A percentile compares a stretch with the other conserved stretches of the same genome.
phyloP scores from a whole-genome alignment of 2,888 invertebrate species.

The Papilio protenor region DNA sequence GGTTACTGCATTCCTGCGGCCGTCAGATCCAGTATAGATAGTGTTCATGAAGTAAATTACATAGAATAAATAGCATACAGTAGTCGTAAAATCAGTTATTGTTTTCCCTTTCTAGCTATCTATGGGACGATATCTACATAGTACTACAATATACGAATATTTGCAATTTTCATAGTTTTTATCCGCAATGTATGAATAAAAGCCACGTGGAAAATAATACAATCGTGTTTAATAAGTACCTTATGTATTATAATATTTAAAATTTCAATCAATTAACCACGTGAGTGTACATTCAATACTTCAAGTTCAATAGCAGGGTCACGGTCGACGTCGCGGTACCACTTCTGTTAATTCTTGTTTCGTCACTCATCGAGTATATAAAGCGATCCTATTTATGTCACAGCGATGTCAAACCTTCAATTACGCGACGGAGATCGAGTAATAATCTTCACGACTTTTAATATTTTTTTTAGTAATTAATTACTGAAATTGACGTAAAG shows the following conservation, averaged over 20 bases:
- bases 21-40: slow-evolving; percentile 34
- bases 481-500: slow-evolving; percentile 19
- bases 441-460: slow-evolving; percentile 32
- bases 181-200: background rate
- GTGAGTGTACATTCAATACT: slow-evolving; percentile 27
- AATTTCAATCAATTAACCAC: slow-evolving; percentile 4
- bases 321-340: slow-evolving; percentile 10
- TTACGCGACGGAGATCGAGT: slow-evolving; percentile 21
- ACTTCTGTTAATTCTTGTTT: slow-evolving; percentile 22
- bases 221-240: background rate
- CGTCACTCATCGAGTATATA: slow-evolving; percentile 18
- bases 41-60: slow-evolving; percentile 35
- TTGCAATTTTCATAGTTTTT: background rate
- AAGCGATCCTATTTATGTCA: slow-evolving; percentile 32
- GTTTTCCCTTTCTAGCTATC: background rate
- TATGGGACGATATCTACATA: background rate
- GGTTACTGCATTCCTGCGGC: slow-evolving; percentile 52
- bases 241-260: background rate
- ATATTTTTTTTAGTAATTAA: slow-evolving; percentile 17
- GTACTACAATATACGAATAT: too few species aligned
- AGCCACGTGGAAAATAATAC: slow-evolving; percentile 7
- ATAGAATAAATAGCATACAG: background rate
- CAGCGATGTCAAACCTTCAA: slow-evolving; percentile 8
- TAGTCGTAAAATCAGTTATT: background rate
- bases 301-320: too few species aligned